Conservation (phyloP, 92 coral and sea anemone species). For the Phymanthus crucifer region DNA sequence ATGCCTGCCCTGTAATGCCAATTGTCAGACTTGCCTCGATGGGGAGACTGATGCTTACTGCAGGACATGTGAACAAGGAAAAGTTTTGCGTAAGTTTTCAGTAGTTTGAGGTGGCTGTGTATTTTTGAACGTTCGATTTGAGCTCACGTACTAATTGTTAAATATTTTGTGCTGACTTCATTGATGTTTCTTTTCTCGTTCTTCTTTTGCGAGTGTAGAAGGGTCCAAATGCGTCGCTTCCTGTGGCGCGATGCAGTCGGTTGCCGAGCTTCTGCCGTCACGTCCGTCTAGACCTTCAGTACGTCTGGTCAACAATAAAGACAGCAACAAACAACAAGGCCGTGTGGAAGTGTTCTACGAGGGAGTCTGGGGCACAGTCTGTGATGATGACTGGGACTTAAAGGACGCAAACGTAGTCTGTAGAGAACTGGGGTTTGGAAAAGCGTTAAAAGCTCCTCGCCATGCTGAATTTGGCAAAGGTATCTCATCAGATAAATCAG, state of each 20-base stretch:
- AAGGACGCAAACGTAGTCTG: constrained; percentile 71
- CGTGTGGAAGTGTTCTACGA: constrained; percentile 80
- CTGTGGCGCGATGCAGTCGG: constrained; percentile 56
- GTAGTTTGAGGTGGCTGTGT: too few relatives aligned
- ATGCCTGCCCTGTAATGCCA: constrained; percentile 53
- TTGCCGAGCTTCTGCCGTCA: constrained; percentile 59
- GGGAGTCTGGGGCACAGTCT: constrained; percentile 83
- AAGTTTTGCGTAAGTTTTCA: background rate
- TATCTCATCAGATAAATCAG: too few relatives aligned
- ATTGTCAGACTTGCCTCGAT: constrained; percentile 69
- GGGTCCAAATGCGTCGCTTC: constrained; percentile 40
- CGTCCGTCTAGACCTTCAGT: constrained; percentile 68
- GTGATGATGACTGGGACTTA: constrained; percentile 74
- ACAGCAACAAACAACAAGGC: constrained; percentile 71
- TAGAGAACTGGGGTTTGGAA: constrained; percentile 79
- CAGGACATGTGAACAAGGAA: constrained; percentile 63
- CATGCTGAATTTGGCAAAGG: constrained; percentile 71
- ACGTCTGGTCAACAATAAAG: constrained; percentile 72
- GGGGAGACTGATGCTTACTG: constrained; percentile 56
- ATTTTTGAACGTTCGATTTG: too few relatives aligned
- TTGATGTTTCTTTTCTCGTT: too few relatives aligned
- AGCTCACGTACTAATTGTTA: constrained; percentile 1
- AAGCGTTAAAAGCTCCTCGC: constrained; percentile 48
- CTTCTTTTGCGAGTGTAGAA: constrained; percentile 46
- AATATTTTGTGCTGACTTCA: background rate